Conservation (phyloP, 2,888 invertebrate species). For the Allophyes oxyacanthae region DNA sequence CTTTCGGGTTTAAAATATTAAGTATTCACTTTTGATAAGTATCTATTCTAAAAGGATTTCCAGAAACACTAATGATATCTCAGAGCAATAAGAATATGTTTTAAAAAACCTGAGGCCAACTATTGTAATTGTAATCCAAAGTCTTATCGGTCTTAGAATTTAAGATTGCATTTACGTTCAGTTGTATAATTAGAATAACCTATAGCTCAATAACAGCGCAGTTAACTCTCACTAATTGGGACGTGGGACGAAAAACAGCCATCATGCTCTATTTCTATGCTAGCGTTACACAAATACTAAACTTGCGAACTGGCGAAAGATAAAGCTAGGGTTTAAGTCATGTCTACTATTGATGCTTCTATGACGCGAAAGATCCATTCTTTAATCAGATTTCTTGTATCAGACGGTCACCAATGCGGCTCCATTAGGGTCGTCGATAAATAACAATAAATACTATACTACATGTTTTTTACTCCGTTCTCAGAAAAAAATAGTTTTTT, state of each 20-base stretch:
- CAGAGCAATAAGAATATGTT: too few relatives aligned
- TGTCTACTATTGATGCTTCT: not conserved
- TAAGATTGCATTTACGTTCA: conserved; percentile 4
- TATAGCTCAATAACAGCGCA: conserved; percentile 11
- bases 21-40: too few relatives aligned
- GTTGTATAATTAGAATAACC: conserved; percentile 27
- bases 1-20: too few relatives aligned
- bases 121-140: too few relatives aligned
- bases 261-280: conserved; percentile 13
- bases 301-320: not conserved
- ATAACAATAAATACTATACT: conserved; percentile 47
- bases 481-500: conserved; percentile 40
- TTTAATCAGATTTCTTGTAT: conserved; percentile 7
- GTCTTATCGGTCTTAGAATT: not conserved
- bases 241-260: conserved; percentile 13
- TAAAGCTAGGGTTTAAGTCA: too few relatives aligned
- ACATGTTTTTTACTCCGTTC: conserved; percentile 43
- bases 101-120: too few relatives aligned
- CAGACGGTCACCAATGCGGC: conserved; percentile 9
- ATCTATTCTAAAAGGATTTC: too few relatives aligned
- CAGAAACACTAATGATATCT: too few relatives aligned
- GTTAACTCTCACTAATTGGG: conserved; percentile 26
- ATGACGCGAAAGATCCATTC: conserved; percentile 2
- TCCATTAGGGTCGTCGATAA: conserved; percentile 31
- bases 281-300: conserved; percentile 3